Base-by-base conservation (phyloP, 2,797 vertebrate species). In the Malacoctenus gilli region DNA sequence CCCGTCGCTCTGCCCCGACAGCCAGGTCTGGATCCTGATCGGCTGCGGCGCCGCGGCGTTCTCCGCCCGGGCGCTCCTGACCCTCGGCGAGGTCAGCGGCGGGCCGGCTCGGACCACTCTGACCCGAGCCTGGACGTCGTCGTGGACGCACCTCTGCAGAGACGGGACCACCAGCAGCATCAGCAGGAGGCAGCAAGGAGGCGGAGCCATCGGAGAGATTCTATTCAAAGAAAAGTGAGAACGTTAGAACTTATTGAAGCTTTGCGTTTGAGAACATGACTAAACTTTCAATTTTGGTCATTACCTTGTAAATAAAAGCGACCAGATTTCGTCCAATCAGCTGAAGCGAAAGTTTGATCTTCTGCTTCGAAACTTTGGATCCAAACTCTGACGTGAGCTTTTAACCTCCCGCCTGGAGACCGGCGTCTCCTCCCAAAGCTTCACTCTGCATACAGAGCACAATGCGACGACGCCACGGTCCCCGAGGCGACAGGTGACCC, bases 1-100 rank as follows among this genome's bases (percentile, higher is more conserved):
- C 49, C 7, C 2, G 25, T 32, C 41, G 16, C 55, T 86, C 61
- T 87, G 87, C 42, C n/a, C 35, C 0, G 51, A 34, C 14, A 82
- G 80, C 91, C 88, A 93, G 28, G 55, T 84, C 30, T 52, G 85
- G 63, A 95, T 93, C 73, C 92, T 89, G 59, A 95, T 92, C 47
- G 91, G 90, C 61, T 89, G 88, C 1, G 65, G 77, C 23, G 59
- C 44, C 1, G 34, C 39, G 22, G 14, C 34, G 15, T 4, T 37
- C 8, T n/a, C 16, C 30, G 32, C 64, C 15, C 25, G 42, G 15
- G 34, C 23, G 22, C 34, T 64, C 48, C 21, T 59, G 40, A 8
- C 32, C 8, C 19, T 48, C 40, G 0, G n/a, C 1, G 35, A 19
- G 10, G 12, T 50, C 0, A 5, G n/a, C 11, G 10, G 22, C n/a